Evolutionary conservation across 2,113 vertebrate species (phyloP), one percentile per base, ranked within the genome.

Genomic region (Malurus alboscapulatus): DNA sequence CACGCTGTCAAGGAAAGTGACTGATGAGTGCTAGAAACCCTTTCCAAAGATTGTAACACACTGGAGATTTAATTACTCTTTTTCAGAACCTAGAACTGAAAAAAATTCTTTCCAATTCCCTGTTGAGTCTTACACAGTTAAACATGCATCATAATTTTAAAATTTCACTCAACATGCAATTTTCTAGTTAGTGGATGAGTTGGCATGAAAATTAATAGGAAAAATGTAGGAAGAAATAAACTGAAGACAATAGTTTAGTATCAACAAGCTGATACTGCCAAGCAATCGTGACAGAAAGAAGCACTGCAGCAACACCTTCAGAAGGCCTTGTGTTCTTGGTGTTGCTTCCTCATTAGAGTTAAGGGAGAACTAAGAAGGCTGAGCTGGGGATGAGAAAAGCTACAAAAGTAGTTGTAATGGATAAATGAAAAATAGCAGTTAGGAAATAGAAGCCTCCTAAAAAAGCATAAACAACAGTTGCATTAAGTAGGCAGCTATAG

Each of bases 1-100:
- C 96, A 85, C 99, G 98, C 99, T 99, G 97, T 91, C 48, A 65
- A 78, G 74, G 7, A 87, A 88, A 92, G 17, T 79, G n/a, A 54
- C 26, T 14, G 3, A 68, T 92, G 73, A 96, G 40, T 12, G 26
- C 7, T 40, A 81, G 26, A 61, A 87, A 78, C 9, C 12, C 54
- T 71, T 88, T 65, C 48, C 42, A 86, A 87, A 89, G n/a, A 34
- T 30, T 51, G 0, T 4, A 93, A 85, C 11, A 44, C 67, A 38
- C 18, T 25, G 69, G 61, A 32, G 27, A 79, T 66, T 74, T 61
- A 63, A 78, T 38, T 53, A 84, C 9, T 44, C 34, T 76, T 45
- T 47, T 18, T 18, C 42, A 62, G 42, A 79, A 87, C 61, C 12
- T 57, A 89, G 38, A 38, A 42, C 0, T 47, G 10, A 80, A 93